Conservation (phyloP, 2,797 vertebrate species). For the Myotis vivesi region DNA sequence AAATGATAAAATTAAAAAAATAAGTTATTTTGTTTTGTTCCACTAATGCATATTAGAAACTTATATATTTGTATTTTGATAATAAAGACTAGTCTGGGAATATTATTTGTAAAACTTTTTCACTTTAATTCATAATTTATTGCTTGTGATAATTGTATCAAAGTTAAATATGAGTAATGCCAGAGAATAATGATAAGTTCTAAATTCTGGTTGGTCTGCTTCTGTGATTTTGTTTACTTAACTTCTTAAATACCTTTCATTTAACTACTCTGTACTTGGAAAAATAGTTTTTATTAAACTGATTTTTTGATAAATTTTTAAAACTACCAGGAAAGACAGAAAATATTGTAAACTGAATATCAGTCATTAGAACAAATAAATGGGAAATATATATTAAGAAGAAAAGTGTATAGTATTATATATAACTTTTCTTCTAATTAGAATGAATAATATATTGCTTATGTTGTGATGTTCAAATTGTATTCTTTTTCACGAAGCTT, state of each 20-base stretch:
- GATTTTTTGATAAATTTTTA: not conserved
- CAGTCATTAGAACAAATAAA: not conserved
- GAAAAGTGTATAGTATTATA: not conserved
- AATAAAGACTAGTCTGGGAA: not conserved
- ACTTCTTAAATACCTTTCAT: not conserved
- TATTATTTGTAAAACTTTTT: not conserved
- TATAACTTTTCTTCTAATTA: not conserved
- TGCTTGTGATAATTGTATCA: not conserved
- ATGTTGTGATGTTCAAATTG: not conserved
- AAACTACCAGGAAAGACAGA: not conserved
- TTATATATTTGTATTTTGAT: not conserved
- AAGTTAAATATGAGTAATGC: not conserved
- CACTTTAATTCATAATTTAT: not conserved
- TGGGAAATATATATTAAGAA: not conserved
- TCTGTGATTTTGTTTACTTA: not conserved
- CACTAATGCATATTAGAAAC: not conserved
- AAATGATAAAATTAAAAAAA: not conserved
- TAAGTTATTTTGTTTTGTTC: not conserved
- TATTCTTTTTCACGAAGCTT: not conserved
- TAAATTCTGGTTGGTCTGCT: not conserved
- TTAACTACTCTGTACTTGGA: not conserved
- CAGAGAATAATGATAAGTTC: not conserved
- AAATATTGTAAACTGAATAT: not conserved
- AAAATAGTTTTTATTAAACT: not conserved
- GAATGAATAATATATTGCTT: not conserved